A percentile compares a stretch with the other conserved stretches of the same genome.
These are phyloP conservation scores for Cecropterus lyciades DNA, from an alignment of 1,140 invertebrate genomes.

Conservation along the genomic window DNA sequence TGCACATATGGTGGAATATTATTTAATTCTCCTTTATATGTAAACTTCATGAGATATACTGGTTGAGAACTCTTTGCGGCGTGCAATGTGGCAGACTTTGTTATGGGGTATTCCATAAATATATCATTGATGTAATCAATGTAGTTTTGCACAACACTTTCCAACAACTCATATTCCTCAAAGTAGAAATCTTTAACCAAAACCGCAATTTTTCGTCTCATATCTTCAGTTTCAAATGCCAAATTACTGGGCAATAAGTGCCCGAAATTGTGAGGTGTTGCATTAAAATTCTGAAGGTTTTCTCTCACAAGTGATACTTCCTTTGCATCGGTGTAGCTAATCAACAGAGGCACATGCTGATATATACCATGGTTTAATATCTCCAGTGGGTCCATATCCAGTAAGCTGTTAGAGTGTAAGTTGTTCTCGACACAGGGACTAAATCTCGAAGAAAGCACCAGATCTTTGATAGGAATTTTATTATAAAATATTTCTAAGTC, in stretches of 20 bases:
- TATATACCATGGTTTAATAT: constrained; percentile 50
- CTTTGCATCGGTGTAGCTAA: constrained; percentile 50
- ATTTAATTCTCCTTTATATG: constrained; percentile 39
- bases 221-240: constrained; percentile 46
- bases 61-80: constrained; percentile 45
- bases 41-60: constrained; percentile 66
- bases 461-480: constrained; percentile 29
- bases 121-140: constrained; percentile 65
- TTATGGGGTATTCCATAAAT: constrained; percentile 58
- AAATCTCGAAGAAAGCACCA: constrained; percentile 51
- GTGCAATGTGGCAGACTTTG: constrained; percentile 57
- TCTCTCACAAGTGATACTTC: constrained; percentile 41
- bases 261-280: constrained; percentile 52
- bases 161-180: constrained; percentile 38
- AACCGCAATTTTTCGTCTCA: constrained; percentile 49
- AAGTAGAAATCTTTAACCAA: constrained; percentile 69
- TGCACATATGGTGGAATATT: constrained; percentile 2
- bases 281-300: constrained; percentile 44
- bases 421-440: constrained; percentile 61
- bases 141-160: constrained; percentile 47
- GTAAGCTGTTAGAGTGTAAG: constrained; percentile 41
- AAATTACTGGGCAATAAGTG: constrained; percentile 64
- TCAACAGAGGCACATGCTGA: constrained; percentile 58
- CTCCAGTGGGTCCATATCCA: constrained; percentile 58
- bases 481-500: constrained; percentile 53